These are phyloP conservation scores for Diaphora mendica DNA, from an alignment of 2,888 invertebrate genomes.

Conservation along the genomic window DNA sequence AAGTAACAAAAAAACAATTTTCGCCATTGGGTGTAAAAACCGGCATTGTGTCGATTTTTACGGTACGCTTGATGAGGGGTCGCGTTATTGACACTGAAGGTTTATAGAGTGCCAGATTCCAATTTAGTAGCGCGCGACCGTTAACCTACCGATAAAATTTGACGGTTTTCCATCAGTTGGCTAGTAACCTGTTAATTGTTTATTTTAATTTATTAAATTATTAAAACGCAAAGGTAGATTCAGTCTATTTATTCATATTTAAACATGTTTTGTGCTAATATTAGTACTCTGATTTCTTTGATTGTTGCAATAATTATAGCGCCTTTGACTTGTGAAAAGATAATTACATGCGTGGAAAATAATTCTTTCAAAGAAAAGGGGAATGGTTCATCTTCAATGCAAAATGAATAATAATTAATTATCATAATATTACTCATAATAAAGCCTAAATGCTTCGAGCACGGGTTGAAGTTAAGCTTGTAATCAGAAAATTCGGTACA, in stretches of 20 bases:
- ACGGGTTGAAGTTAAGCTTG: neutral
- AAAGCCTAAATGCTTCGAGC: neutral
- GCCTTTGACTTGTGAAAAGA: constrained; percentile 18
- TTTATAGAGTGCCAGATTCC: constrained; percentile 75
- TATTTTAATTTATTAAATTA: constrained; percentile 56
- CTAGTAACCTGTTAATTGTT: constrained; percentile 49
- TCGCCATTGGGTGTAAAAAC: constrained; percentile 44
- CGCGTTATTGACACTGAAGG: constrained; percentile 78
- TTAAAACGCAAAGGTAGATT: constrained; percentile 27
- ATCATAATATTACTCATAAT: constrained; percentile 1
- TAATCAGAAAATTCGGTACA: neutral
- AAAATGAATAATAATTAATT: neutral
- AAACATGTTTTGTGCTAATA: constrained; percentile 8
- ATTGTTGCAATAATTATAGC: constrained; percentile 5
- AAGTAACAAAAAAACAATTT: constrained; percentile 28
- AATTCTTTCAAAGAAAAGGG: neutral
- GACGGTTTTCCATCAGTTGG: constrained; percentile 53
- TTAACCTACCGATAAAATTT: constrained; percentile 63
- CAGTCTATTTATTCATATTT: constrained; percentile 21
- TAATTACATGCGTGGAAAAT: constrained; percentile 7
- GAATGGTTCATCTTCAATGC: neutral
- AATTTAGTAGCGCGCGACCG: constrained; percentile 66
- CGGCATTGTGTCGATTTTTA: constrained; percentile 71
- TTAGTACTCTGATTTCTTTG: neutral
- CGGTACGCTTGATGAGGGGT: constrained; percentile 68